Conservation (phyloP, 2,113 vertebrate species). For the Paratilapia polleni region DNA sequence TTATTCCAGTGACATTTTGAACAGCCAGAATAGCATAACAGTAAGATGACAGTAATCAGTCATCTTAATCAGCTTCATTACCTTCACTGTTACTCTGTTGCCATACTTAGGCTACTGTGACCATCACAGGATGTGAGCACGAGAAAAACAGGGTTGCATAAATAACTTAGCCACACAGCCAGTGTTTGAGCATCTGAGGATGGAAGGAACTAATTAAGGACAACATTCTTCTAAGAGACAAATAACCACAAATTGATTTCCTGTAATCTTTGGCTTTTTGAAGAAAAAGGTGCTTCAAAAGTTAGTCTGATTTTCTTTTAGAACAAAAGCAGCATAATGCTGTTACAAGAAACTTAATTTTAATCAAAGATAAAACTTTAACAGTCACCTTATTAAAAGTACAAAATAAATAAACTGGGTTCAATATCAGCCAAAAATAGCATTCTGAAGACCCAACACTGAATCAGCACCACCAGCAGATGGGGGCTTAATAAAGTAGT, state of each 20-base stretch:
- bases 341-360: background rate
- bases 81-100: background rate
- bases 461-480: constrained; percentile 4
- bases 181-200: background rate
- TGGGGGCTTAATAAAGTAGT: background rate
- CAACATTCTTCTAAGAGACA: background rate
- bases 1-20: background rate
- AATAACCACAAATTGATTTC: background rate
- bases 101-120: background rate
- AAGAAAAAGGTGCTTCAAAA: background rate
- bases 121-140: background rate
- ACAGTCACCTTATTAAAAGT: background rate
- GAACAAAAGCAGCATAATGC: background rate
- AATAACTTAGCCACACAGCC: background rate
- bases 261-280: background rate
- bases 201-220: background rate
- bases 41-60: background rate
- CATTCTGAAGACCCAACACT: background rate
- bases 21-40: background rate
- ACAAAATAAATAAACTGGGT: background rate
- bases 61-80: background rate
- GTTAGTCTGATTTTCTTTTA: background rate
- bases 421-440: background rate
- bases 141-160: background rate
- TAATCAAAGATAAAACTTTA: background rate